These are phyloP conservation scores for Gymnoscopelus braueri DNA, from an alignment of 2,797 vertebrate species.

Conservation along the genomic window DNA sequence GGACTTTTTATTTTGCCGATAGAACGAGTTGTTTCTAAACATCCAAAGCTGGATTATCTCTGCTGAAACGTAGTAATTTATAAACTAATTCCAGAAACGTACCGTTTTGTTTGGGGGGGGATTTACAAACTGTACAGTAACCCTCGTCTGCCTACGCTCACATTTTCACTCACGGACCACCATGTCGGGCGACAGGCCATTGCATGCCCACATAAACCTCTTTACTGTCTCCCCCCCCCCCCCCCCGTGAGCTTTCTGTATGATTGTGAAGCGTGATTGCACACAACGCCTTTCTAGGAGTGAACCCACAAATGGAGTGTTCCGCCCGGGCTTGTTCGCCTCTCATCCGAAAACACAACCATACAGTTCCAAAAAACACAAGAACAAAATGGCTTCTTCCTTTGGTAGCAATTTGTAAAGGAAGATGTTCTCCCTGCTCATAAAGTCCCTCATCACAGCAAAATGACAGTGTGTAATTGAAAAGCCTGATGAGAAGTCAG, in stretches of 20 bases:
- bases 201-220: conserved; percentile 22
- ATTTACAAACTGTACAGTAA: background rate
- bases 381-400: conserved; percentile 21
- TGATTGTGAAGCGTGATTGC: conserved; percentile 4
- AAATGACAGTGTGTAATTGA: background rate
- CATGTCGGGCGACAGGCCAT: conserved; percentile 19
- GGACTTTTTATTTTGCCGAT: too few species aligned
- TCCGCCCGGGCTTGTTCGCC: conserved; percentile 21
- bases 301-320: conserved; percentile 3
- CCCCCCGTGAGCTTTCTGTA: background rate
- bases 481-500: background rate
- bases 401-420: background rate
- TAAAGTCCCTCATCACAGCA: background rate
- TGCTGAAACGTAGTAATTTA: background rate
- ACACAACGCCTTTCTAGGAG: conserved; percentile 2
- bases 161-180: conserved; percentile 18
- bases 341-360: conserved; percentile 21
- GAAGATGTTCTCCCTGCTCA: background rate
- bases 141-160: background rate
- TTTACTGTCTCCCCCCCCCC: background rate
- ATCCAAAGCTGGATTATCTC: too few species aligned
- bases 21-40: too few species aligned
- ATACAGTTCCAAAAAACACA: background rate
- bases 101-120: background rate
- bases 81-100: background rate